phyloP scores from a whole-genome alignment of 2,113 vertebrate genomes.

The Chionis minor region DNA sequence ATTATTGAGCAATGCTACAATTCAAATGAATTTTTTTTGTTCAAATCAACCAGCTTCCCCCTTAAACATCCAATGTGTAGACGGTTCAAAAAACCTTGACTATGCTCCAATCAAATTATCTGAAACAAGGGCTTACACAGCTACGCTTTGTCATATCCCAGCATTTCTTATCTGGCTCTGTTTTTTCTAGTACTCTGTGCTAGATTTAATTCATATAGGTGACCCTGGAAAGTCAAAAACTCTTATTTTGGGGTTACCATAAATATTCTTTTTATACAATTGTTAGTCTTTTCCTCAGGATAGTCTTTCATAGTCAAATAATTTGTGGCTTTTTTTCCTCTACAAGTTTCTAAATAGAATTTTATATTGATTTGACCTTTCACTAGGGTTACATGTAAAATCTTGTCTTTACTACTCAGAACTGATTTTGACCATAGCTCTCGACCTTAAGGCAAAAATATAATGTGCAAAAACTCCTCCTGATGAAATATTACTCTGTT shows the following conservation, averaged over 20 bases:
- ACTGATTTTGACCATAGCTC: not conserved
- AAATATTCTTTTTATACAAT: not conserved
- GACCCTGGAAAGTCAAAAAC: not conserved
- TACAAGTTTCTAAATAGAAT: not conserved
- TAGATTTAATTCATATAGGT: not conserved
- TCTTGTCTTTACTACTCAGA: not conserved
- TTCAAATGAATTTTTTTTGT: not conserved
- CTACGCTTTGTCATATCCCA: not conserved
- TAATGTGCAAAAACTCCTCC: not conserved
- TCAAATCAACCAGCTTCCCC: not conserved
- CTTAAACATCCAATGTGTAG: not conserved
- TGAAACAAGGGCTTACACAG: not conserved
- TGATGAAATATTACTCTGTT: not conserved
- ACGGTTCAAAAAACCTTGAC: not conserved
- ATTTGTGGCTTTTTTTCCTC: fast-evolving
- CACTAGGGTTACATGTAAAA: not conserved
- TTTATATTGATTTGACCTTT: not conserved
- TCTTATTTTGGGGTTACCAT: not conserved
- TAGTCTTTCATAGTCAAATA: not conserved
- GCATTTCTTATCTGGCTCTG: not conserved
- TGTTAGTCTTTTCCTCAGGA: not conserved
- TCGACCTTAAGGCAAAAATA: not conserved
- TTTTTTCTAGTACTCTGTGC: not conserved
- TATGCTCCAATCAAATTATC: not conserved
- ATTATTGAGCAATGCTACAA: not conserved